These are phyloP conservation scores for Dascyllus trimaculatus DNA, from an alignment of 2,113 vertebrate genomes.

Conservation along the genomic window DNA sequence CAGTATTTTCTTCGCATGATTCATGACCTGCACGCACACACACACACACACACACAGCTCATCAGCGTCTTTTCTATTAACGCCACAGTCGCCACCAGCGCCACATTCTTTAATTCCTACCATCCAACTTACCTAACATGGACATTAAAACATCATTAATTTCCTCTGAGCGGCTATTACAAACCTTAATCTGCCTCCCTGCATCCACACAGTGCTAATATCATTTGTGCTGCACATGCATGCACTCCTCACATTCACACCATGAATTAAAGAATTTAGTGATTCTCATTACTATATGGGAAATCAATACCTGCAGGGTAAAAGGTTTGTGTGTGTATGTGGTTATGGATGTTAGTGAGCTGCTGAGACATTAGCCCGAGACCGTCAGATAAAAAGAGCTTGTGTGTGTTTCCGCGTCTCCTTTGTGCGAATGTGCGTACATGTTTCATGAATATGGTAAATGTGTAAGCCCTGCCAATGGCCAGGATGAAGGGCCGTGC, in stretches of 20 bases:
- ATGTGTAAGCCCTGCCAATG: constrained; percentile 56
- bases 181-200: constrained; percentile 50
- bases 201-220: constrained; percentile 3
- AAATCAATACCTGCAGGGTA: constrained; percentile 33
- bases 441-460: constrained; percentile 66
- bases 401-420: constrained; percentile 7
- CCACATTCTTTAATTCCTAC: constrained; percentile 20
- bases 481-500: constrained; percentile 56
- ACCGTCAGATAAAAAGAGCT: constrained; percentile 39
- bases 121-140: constrained; percentile 18
- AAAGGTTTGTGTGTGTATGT: constrained; percentile 27
- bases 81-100: constrained; percentile 8
- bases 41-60: rapidly evolving
- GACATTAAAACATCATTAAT: constrained; percentile 67
- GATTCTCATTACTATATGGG: constrained; percentile 42
- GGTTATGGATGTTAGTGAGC: not conserved
- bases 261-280: constrained; percentile 44
- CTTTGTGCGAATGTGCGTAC: constrained; percentile 4
- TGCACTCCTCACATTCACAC: constrained; percentile 3
- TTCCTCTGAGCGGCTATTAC: constrained; percentile 54
- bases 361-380: constrained; percentile 24
- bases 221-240: constrained; percentile 15
- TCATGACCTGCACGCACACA: not conserved
- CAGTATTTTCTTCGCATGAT: constrained; percentile 23
- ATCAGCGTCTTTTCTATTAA: constrained; percentile 30